These are phyloP conservation scores for Nebria salina DNA, from an alignment of 2,888 invertebrate genomes.

Conservation along the genomic window DNA sequence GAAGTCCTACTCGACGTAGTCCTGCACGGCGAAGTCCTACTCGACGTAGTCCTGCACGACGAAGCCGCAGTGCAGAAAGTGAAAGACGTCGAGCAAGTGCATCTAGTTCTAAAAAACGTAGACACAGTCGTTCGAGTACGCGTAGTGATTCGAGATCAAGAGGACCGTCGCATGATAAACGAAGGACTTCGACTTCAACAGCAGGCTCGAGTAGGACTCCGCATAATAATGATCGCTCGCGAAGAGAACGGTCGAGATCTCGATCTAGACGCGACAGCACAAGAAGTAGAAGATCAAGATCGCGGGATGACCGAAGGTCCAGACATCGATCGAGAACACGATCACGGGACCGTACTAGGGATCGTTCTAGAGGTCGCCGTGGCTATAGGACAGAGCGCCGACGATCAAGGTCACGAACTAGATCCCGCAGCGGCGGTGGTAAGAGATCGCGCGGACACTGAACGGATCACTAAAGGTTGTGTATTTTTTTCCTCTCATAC, in stretches of 20 bases:
- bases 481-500: slow-evolving; percentile 41
- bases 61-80: slow-evolving; percentile 34
- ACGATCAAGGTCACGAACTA: slow-evolving; percentile 45
- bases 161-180: slow-evolving; percentile 36
- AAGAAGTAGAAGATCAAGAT: slow-evolving; percentile 51
- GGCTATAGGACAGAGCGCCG: slow-evolving; percentile 28
- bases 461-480: slow-evolving; percentile 48
- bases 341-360: slow-evolving; percentile 49
- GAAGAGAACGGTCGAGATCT: slow-evolving; percentile 36
- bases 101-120: slow-evolving; percentile 42
- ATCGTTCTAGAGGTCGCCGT: slow-evolving; percentile 40
- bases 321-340: slow-evolving; percentile 51
- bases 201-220: slow-evolving; percentile 23
- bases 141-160: slow-evolving; percentile 43
- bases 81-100: slow-evolving; percentile 33
- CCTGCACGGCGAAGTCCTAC: background rate
- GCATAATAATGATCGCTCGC: slow-evolving; percentile 13
- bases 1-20: background rate
- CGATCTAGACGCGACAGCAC: slow-evolving; percentile 24
- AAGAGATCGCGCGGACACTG: slow-evolving; percentile 55
- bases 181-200: slow-evolving; percentile 22
- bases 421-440: slow-evolving; percentile 53
- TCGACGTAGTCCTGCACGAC: background rate
- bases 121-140: slow-evolving; percentile 47
- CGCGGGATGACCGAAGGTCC: slow-evolving; percentile 50